Conservation (phyloP, 2,113 vertebrate species). For the Pyxicephalus adspersus region DNA sequence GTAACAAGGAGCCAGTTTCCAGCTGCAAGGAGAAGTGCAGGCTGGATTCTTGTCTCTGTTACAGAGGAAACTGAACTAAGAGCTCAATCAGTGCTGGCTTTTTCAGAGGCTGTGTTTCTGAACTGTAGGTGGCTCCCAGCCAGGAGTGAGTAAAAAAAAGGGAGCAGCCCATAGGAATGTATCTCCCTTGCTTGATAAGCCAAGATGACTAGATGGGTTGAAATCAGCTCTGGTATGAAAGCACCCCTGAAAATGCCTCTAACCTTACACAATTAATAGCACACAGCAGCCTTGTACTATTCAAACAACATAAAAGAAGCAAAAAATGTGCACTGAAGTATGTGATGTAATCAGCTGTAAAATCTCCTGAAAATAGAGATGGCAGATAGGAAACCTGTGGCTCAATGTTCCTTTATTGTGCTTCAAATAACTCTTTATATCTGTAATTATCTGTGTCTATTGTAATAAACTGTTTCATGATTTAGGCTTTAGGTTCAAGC, state of each 20-base stretch:
- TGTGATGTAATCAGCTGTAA: background rate
- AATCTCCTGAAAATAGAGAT: background rate
- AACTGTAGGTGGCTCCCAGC: conserved; percentile 57
- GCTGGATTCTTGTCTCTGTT: conserved; percentile 21
- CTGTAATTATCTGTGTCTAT: too few species aligned
- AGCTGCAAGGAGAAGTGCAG: conserved; percentile 38
- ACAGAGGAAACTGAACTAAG: conserved; percentile 53
- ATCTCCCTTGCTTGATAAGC: conserved; percentile 68
- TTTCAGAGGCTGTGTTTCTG: conserved; percentile 51
- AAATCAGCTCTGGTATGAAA: conserved; percentile 59
- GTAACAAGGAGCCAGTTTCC: conserved; percentile 23
- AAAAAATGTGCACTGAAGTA: background rate
- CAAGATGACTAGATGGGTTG: conserved; percentile 63
- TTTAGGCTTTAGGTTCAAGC: too few species aligned
- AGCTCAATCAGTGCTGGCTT: conserved; percentile 41
- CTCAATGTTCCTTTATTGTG: conserved; percentile 13
- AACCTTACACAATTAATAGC: conserved; percentile 62
- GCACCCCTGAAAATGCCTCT: conserved; percentile 57
- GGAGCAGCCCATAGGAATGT: conserved; percentile 72
- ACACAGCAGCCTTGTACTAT: conserved; percentile 56
- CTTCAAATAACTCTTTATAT: too few species aligned
- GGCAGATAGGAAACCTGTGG: background rate
- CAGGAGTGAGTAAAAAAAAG: conserved; percentile 65
- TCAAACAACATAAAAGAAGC: conserved; percentile 12
- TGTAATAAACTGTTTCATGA: too few species aligned